These are phyloP conservation scores for Drosophila ogumai DNA, from an alignment of 1,140 invertebrate genomes.

Conservation along the genomic window DNA sequence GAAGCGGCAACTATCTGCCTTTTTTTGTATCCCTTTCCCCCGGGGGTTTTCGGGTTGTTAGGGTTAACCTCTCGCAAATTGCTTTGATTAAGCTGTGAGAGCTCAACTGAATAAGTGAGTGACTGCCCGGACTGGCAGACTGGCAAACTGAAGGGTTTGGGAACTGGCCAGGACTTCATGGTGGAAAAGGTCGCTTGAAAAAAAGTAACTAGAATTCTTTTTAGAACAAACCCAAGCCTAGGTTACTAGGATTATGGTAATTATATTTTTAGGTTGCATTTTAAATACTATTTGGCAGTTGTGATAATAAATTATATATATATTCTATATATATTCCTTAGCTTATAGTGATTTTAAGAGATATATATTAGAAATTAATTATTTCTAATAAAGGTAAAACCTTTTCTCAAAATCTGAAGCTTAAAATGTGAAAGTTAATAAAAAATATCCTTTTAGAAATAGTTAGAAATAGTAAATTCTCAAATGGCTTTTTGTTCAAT, in stretches of 20 bases:
- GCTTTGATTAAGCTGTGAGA: slow-evolving; percentile 69
- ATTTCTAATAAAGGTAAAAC: not conserved
- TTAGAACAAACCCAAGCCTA: not conserved
- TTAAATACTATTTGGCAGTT: not conserved
- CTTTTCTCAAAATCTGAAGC: not conserved
- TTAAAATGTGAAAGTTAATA: not conserved
- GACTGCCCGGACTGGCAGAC: not conserved
- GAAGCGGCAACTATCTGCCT: slow-evolving; percentile 24
- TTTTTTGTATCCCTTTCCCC: not conserved
- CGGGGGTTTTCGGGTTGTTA: slow-evolving; percentile 12
- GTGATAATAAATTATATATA: not conserved
- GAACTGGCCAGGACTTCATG: slow-evolving; percentile 6
- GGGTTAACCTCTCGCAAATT: slow-evolving; percentile 57
- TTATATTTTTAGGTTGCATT: not conserved
- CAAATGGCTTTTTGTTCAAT: not conserved
- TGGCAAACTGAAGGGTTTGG: slow-evolving; percentile 1
- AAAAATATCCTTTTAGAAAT: not conserved
- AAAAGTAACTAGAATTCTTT: not conserved
- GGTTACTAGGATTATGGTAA: too few relatives aligned
- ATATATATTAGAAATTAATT: not conserved
- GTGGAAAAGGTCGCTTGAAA: not conserved
- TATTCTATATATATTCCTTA: too few relatives aligned
- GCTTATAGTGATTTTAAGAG: not conserved
- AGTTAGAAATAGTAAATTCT: too few relatives aligned
- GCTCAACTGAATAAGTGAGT: slow-evolving; percentile 40